A percentile compares a stretch with the other conserved stretches of the same genome.
Evolutionary conservation across 2,113 vertebrate species (phyloP).

Genomic region (Sylvilagus bachmani): DNA sequence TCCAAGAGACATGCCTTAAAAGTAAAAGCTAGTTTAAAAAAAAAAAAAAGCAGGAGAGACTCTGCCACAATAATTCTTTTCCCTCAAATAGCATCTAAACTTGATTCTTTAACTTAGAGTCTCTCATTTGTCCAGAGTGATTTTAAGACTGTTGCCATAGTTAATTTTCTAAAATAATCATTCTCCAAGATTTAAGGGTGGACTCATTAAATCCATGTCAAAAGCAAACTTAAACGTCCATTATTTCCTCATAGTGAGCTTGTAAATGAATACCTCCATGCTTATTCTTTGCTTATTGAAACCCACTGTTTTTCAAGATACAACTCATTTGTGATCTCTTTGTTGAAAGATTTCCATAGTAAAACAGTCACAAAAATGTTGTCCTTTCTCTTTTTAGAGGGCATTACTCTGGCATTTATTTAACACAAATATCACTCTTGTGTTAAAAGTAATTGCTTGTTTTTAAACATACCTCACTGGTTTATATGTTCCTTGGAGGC

Average conservation of each 20-base stretch:
- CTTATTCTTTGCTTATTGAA: neutral
- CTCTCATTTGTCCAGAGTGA: neutral
- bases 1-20: neutral
- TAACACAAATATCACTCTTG: neutral
- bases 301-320: neutral
- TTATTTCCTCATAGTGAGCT: neutral
- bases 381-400: neutral
- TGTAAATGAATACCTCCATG: neutral
- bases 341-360: neutral
- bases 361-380: constrained; percentile 9
- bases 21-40: neutral
- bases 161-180: neutral
- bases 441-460: constrained; percentile 50
- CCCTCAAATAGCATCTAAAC: neutral
- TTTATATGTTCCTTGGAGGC: neutral
- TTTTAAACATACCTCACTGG: neutral
- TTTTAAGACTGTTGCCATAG: neutral
- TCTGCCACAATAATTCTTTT: constrained; percentile 1
- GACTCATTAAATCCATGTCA: neutral
- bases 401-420: neutral
- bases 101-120: neutral
- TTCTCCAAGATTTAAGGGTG: neutral
- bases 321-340: neutral
- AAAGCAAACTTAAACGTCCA: neutral
- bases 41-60: neutral